phyloP scores from a whole-genome alignment of 2,797 vertebrate genomes.

The Picus viridis region DNA sequence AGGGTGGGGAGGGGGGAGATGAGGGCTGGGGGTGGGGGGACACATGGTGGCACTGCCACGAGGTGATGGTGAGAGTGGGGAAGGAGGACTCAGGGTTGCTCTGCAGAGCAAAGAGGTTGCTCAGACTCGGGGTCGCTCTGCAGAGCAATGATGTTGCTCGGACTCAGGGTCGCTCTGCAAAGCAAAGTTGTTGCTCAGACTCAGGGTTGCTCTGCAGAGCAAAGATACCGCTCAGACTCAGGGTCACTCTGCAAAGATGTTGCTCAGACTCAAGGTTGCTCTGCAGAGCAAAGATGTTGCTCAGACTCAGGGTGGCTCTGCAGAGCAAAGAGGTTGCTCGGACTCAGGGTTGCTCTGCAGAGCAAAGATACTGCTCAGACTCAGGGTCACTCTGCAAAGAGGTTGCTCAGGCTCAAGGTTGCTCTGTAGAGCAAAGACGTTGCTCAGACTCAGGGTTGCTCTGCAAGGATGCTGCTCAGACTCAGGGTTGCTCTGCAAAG shows the following conservation, averaged over 20 bases:
- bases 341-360: background rate
- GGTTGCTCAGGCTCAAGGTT: background rate
- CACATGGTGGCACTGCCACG: background rate
- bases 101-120: background rate
- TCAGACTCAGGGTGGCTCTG: background rate
- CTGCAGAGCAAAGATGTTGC: background rate
- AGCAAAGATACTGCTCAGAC: background rate
- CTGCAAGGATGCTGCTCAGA: background rate
- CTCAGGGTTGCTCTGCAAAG: background rate
- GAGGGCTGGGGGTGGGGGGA: background rate
- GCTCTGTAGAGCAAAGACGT: background rate
- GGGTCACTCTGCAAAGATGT: background rate
- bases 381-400: background rate
- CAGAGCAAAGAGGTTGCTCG: background rate
- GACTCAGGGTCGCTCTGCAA: background rate
- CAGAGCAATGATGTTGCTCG: background rate
- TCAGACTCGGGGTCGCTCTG: no score
- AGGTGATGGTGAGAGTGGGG: background rate
- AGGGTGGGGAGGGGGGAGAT: conserved; percentile 1
- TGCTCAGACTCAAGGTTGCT: background rate
- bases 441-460: background rate
- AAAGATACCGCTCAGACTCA: background rate
- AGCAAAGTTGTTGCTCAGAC: background rate
- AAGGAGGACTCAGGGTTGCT: conserved; percentile 49
- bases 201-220: background rate